Evolutionary conservation across 2,888 invertebrate species (phyloP).

Genomic region (Imbricaverruca yamaguchii): DNA sequence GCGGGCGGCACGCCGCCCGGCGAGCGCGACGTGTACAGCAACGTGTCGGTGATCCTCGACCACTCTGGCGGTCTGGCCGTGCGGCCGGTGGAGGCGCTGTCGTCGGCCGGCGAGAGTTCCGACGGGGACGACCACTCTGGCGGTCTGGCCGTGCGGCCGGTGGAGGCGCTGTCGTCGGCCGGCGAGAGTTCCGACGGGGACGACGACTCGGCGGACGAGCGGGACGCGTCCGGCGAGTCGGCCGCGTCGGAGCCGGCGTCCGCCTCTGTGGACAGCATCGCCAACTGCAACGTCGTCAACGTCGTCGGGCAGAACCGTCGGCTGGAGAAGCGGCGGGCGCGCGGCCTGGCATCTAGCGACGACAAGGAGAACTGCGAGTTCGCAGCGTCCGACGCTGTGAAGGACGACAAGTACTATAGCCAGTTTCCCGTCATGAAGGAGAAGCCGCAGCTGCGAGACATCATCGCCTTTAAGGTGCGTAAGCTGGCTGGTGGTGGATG

Average conservation of each 20-base stretch:
- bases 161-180: not conserved
- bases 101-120: not conserved
- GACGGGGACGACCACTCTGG: not conserved
- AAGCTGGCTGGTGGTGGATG: too few relatives aligned
- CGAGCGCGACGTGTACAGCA: not conserved
- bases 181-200: not conserved
- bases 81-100: not conserved
- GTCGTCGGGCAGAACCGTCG: not conserved
- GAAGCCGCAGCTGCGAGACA: not conserved
- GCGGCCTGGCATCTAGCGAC: not conserved
- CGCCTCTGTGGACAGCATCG: not conserved
- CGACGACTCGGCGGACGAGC: not conserved
- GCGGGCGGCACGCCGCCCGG: not conserved
- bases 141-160: not conserved
- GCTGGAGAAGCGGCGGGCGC: conserved; percentile 1
- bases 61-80: not conserved
- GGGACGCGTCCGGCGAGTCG: not conserved
- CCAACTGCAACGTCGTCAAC: conserved; percentile 11
- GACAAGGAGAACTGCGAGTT: not conserved
- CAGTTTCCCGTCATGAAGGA: conserved; percentile 12
- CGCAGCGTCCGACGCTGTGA: not conserved
- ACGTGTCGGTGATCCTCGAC: not conserved
- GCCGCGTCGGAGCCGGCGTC: not conserved
- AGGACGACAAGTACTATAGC: not conserved
- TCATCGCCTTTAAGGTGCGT: not conserved